These are phyloP conservation scores for Selene dorsalis DNA, from an alignment of 2,797 vertebrate genomes.

Conservation along the genomic window DNA sequence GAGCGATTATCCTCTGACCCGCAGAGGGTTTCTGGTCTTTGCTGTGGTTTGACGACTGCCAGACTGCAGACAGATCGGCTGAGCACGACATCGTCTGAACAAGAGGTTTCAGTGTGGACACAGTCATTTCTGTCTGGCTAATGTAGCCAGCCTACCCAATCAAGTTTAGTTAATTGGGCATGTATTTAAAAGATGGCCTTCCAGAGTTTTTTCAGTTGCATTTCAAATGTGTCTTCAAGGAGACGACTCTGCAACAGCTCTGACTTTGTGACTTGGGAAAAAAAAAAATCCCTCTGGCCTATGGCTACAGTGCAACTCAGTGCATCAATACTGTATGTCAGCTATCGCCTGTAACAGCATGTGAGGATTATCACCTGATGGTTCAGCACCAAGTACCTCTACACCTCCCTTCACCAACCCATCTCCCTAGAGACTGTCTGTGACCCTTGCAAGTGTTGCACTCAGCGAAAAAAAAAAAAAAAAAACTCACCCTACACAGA, in stretches of 20 bases:
- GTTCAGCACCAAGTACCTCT: slow-evolving; percentile 55
- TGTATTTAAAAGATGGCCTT: slow-evolving; percentile 32
- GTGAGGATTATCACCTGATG: slow-evolving; percentile 67
- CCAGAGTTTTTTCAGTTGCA: slow-evolving; percentile 40
- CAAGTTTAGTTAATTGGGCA: slow-evolving; percentile 57
- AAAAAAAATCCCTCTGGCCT: slow-evolving; percentile 29
- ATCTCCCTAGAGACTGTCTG: slow-evolving; percentile 27
- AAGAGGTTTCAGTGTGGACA: slow-evolving; percentile 51
- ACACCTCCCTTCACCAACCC: background rate
- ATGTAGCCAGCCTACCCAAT: slow-evolving; percentile 55
- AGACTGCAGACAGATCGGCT: slow-evolving; percentile 56
- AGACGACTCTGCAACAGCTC: slow-evolving; percentile 35
- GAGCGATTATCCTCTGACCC: slow-evolving; percentile 52
- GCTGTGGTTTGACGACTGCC: slow-evolving; percentile 46
- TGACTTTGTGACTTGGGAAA: slow-evolving; percentile 30
- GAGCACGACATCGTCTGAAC: slow-evolving; percentile 53
- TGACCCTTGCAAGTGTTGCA: slow-evolving; percentile 56
- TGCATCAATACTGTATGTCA: slow-evolving; percentile 32
- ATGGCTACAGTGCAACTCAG: slow-evolving; percentile 26
- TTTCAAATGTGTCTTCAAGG: slow-evolving; percentile 30
- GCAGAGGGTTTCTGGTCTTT: slow-evolving; percentile 63
- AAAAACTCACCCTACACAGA: slow-evolving; percentile 14
- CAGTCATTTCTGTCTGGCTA: slow-evolving; percentile 58
- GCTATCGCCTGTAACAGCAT: slow-evolving; percentile 40
- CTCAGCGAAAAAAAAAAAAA: slow-evolving; percentile 24